Percentiles rank a stretch among this genome's conserved stretches.
Evolutionary conservation across 2,113 vertebrate genomes (phyloP).

Genomic region (Suricata suricatta): DNA sequence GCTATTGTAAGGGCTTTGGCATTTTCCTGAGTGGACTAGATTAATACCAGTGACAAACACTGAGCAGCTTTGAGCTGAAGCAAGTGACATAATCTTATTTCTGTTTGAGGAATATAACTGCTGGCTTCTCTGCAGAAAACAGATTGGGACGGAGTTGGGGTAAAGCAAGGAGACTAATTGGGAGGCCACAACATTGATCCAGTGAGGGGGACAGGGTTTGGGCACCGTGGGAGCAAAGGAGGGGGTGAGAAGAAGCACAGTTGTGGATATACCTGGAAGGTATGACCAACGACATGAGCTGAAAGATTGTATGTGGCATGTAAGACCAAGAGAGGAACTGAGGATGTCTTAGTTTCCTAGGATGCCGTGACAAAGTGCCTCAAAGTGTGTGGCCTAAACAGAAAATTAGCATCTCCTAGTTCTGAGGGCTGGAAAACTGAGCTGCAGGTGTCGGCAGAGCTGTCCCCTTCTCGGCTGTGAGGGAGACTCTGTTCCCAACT

Average conservation of each 20-base stretch:
- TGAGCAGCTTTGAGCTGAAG: background rate
- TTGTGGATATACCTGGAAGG: too few relatives aligned
- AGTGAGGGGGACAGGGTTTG: background rate
- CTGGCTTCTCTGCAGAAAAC: background rate
- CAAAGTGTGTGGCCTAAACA: too few relatives aligned
- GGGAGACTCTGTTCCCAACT: background rate
- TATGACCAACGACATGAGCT: background rate
- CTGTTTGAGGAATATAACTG: background rate
- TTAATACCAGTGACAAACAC: background rate
- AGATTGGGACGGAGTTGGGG: background rate
- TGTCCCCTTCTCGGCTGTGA: background rate
- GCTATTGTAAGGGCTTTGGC: background rate
- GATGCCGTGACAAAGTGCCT: background rate
- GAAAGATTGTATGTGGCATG: rapidly evolving
- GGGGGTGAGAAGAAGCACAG: background rate
- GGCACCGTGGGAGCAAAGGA: background rate
- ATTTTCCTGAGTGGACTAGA: background rate
- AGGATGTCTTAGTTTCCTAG: rapidly evolving
- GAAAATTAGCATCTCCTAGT: background rate
- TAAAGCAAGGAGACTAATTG: background rate
- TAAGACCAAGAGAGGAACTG: background rate
- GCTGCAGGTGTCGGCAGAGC: background rate
- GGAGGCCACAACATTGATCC: background rate
- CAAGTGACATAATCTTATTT: background rate
- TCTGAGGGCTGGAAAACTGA: background rate